Evolutionary conservation across 2,888 invertebrate genomes (phyloP), one percentile per base, ranked within the genome.

Genomic region (Sinopyrophorus schimmeli): DNA sequence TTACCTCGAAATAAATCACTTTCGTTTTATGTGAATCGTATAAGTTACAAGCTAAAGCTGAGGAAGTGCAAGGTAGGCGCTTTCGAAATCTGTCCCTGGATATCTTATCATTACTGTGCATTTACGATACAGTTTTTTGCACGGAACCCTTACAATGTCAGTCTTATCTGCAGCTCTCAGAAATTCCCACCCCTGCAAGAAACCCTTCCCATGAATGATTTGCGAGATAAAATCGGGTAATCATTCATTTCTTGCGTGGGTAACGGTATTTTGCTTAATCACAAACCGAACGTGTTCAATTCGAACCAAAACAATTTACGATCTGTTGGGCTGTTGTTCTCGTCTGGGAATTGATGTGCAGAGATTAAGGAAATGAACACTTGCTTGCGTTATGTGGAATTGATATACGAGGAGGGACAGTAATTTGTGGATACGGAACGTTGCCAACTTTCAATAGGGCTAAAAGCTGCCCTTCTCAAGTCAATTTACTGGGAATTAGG

Each of bases 51-150:
- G 18, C 7, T 12, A 2, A 12, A 16, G n/a, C 15, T 23, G 12
- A n/a, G 15, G 35, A 35, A 35, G 35, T 35, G 12, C 41, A 41
- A 41, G 31, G 7, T 16, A 20, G 20, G 28, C 41, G 16, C 31
- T 41, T 31, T 15, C 28, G n/a, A 35, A 41, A 31, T 31, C 41
- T n/a, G n/a, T 12, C 31, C 31, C 15, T 11, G 31, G 41, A 41
- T 41, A 40, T 40, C 20, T 41, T 41, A 41, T 41, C 41, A 21
- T 41, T 41, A 41, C 31, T 17, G 18, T 41, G 41, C 41, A 41
- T 41, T 41, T 41, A 41, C 41, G 41, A 41, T 31, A 41, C 31
- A 41, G 21, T 31, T 41, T 41, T n/a, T 41, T 41, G 41, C 41
- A 23, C 31, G 23, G 23, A 41, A 30, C 21, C 41, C 35, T 11